Percentiles rank a stretch among this genome's conserved stretches.
Evolutionary conservation across 2,113 vertebrate species (phyloP).

Genomic region (Hyaena hyaena): DNA sequence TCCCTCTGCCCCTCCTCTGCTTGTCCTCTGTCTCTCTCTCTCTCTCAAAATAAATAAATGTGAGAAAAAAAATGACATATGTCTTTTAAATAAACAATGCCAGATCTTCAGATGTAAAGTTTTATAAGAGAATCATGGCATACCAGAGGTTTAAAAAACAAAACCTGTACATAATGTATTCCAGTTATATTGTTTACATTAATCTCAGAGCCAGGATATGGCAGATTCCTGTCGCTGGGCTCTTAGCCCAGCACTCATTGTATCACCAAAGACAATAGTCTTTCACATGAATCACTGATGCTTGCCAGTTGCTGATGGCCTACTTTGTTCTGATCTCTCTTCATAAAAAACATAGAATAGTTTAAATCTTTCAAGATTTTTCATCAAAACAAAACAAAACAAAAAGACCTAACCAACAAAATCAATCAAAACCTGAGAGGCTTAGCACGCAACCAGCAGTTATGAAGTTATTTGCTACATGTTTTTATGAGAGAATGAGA

Average conservation of each 20-base stretch:
- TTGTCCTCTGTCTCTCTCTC: no score
- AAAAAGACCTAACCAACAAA: background rate
- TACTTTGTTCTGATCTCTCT: background rate
- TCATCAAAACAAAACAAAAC: background rate
- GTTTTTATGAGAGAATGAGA: background rate
- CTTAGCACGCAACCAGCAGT: background rate
- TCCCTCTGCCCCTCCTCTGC: no score
- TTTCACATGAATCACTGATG: background rate
- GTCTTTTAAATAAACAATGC: slow-evolving; percentile 9
- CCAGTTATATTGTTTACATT: background rate
- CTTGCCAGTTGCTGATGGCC: background rate
- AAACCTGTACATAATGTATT: background rate
- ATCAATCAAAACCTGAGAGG: background rate
- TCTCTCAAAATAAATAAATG: no score
- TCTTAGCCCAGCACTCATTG: background rate
- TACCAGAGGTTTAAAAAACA: background rate
- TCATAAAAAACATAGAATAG: slow-evolving; percentile 4
- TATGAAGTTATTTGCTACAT: background rate
- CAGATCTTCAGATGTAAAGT: background rate
- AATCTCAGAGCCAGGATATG: background rate
- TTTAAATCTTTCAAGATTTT: slow-evolving; percentile 14
- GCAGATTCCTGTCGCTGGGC: background rate
- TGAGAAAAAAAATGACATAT: background rate
- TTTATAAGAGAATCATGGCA: background rate
- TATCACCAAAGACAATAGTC: slow-evolving; percentile 8